phyloP scores from a whole-genome alignment of 2,113 vertebrate genomes.

The Pygoscelis adeliae region DNA sequence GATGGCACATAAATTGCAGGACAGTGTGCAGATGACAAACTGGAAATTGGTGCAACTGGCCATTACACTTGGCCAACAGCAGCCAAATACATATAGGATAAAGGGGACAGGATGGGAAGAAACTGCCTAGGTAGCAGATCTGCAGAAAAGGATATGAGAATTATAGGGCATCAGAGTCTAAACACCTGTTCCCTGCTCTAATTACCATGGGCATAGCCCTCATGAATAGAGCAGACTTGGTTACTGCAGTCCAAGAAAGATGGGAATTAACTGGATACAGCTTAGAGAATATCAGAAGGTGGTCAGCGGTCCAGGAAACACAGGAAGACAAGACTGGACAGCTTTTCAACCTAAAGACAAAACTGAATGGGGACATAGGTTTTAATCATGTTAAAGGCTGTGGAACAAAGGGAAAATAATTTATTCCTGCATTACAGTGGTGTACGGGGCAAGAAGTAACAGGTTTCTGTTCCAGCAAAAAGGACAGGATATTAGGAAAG shows the following conservation, averaged over 20 bases:
- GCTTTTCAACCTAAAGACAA: background rate
- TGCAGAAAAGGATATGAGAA: background rate
- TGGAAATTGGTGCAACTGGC: background rate
- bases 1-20: background rate
- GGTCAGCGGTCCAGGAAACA: background rate
- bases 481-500: background rate
- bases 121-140: background rate
- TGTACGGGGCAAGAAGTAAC: background rate
- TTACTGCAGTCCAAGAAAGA: background rate
- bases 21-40: background rate
- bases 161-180: background rate
- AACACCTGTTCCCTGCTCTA: background rate
- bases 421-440: background rate
- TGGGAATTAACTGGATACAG: background rate
- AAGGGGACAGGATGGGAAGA: background rate
- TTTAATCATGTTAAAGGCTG: background rate
- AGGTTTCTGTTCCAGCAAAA: background rate
- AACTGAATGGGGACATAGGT: background rate
- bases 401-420: background rate
- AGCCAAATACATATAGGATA: background rate
- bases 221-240: background rate
- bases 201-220: background rate
- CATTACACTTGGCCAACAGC: background rate
- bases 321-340: background rate
- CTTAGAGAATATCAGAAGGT: background rate